These are phyloP conservation scores for Callionymus lyra DNA, from an alignment of 2,113 vertebrate genomes.

Conservation along the genomic window DNA sequence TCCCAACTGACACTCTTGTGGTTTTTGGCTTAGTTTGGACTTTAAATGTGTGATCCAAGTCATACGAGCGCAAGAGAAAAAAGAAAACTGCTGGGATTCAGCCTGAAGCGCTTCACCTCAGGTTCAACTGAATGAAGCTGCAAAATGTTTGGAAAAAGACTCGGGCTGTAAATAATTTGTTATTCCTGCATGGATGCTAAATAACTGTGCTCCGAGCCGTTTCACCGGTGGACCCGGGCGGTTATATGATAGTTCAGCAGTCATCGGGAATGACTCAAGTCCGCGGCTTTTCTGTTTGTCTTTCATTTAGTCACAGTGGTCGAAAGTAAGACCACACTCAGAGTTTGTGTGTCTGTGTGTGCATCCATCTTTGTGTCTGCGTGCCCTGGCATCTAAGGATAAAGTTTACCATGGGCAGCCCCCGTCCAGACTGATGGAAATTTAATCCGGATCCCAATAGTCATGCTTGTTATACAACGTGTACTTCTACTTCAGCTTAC, in stretches of 20 bases:
- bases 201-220: too few species aligned
- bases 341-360: constrained; percentile 29
- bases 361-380: constrained; percentile 7
- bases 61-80: constrained; percentile 20
- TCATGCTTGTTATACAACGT: too few species aligned
- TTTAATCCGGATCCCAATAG: too few species aligned
- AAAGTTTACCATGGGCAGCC: constrained; percentile 45
- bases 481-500: too few species aligned
- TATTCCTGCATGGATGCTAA: too few species aligned
- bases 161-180: too few species aligned
- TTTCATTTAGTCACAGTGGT: constrained; percentile 47
- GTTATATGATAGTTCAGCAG: constrained; percentile 19
- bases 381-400: constrained; percentile 32
- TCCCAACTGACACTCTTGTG: constrained; percentile 20
- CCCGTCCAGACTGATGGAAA: too few species aligned
- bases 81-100: constrained; percentile 12
- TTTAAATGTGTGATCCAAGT: constrained; percentile 13
- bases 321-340: constrained; percentile 46
- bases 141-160: too few species aligned
- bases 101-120: constrained; percentile 12
- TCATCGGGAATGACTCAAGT: constrained; percentile 19
- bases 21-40: constrained; percentile 19
- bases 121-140: too few species aligned
- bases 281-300: constrained; percentile 41
- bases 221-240: too few species aligned